Evolutionary conservation across 2,797 vertebrate genomes (phyloP).

Genomic region (Catharus ustulatus): DNA sequence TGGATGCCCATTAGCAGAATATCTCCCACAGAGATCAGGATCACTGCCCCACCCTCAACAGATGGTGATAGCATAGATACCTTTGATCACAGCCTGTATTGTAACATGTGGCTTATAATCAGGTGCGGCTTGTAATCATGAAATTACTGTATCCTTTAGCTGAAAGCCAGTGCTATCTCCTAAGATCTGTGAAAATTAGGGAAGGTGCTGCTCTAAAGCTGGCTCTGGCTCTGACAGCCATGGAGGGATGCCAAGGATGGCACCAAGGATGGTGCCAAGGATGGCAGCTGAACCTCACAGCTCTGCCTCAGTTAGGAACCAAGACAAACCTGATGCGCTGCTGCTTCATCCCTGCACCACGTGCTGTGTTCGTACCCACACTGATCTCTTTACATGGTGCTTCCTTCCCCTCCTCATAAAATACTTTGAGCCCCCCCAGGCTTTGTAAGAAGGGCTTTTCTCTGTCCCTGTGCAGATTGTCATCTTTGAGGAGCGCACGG

Average conservation of each 20-base stretch:
- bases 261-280: not conserved
- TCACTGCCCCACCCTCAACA: too few species aligned
- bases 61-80: too few species aligned
- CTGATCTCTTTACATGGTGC: not conserved
- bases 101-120: too few species aligned
- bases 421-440: not conserved
- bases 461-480: slow-evolving; percentile 78
- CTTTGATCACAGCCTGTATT: too few species aligned
- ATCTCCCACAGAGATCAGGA: too few species aligned
- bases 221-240: not conserved
- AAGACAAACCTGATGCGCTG: not conserved
- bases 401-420: not conserved
- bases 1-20: too few species aligned
- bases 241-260: too few species aligned
- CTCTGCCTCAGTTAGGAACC: not conserved
- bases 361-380: not conserved
- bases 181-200: not conserved
- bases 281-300: not conserved
- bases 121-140: too few species aligned
- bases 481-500: slow-evolving; percentile 88
- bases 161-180: not conserved
- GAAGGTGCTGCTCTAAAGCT: not conserved
- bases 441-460: not conserved
- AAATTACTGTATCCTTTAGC: not conserved
- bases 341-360: not conserved